Percentiles rank a stretch among this genome's conserved stretches.
These are phyloP conservation scores for Tamias sibiricus DNA, from an alignment of 2,113 vertebrate species.

Conservation along the genomic window DNA sequence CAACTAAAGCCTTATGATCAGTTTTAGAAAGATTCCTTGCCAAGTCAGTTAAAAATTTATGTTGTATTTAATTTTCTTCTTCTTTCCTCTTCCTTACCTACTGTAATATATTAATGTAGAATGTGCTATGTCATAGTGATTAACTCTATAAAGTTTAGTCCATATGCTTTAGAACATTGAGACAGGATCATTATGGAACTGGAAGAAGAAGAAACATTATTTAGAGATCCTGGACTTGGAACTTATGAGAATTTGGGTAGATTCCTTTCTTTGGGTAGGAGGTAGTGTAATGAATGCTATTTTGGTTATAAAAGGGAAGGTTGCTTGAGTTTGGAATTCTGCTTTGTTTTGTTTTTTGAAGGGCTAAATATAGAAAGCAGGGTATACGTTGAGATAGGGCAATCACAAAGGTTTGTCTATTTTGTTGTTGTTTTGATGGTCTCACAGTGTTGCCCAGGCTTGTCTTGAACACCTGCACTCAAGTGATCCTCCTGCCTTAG, in stretches of 20 bases:
- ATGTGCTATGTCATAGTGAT: neutral
- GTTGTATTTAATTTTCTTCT: neutral
- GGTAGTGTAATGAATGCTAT: neutral
- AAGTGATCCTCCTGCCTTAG: neutral
- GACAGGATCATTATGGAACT: neutral
- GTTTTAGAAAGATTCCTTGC: neutral
- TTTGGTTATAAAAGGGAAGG: slow-evolving; percentile 5
- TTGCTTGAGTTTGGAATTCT: slow-evolving; percentile 19
- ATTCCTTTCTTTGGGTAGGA: neutral
- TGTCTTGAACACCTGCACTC: neutral
- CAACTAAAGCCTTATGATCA: neutral
- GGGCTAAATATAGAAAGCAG: slow-evolving; percentile 2
- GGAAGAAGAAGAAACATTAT: neutral
- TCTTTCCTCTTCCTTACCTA: neutral
- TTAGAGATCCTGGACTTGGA: slow-evolving; percentile 1
- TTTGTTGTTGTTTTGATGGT: neutral
- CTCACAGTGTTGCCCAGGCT: neutral
- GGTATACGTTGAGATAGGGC: neutral
- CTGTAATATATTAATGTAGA: neutral
- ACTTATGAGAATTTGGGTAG: neutral
- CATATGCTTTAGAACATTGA: neutral
- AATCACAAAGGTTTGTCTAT: neutral
- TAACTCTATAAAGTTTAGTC: slow-evolving; percentile 37
- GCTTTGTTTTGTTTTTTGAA: slow-evolving; percentile 35
- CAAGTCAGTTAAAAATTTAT: neutral